Evolutionary conservation across 2,888 invertebrate species (phyloP), one percentile per base, ranked within the genome.

Genomic region (Allophyes oxyacanthae): DNA sequence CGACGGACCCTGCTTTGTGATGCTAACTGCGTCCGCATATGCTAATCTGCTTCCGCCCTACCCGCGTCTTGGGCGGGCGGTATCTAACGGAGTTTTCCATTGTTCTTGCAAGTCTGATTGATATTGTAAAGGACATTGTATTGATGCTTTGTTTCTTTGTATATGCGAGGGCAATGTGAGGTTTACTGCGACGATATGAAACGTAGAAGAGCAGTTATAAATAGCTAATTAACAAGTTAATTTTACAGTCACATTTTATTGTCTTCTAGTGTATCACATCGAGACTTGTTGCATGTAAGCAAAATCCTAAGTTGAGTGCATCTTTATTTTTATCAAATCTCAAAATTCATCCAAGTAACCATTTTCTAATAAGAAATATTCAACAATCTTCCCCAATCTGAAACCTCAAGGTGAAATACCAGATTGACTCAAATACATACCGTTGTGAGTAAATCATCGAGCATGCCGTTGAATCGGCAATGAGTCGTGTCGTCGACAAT

Each of bases 401-500:
- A 32, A 48, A 53, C 50, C 41, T 64, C 42, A 61, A 69, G 64
- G 64, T 64, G 59, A 61, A 53, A 63, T 52, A 54, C 54, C 70
- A 74, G 71, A 75, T 77, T 74, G 68, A 55, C 67, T 71, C 56
- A 79, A 77, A 84, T 81, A 83, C 65, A 57, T 64, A 48, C 79
- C 74, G 80, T 69, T 72, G 77, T 77, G 75, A 78, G 78, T 82
- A 81, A 89, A 89, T 88, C 86, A 84, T 83, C 79, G 83, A 83
- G 83, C 72, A 78, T 74, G 77, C 78, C 79, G 83, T 82, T 86
- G 89, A 76, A 75, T 75, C 68, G 77, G 77, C 75, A 92, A 91
- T 91, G 88, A 87, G 88, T 87, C 89, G 89, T 90, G 89, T 85
- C 87, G 83, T 85, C 88, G 86, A 83, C 82, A 91, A 91, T 90